Evolutionary conservation across 2,113 vertebrate species (phyloP), one percentile per base, ranked within the genome.

Genomic region (Sylvia atricapilla): DNA sequence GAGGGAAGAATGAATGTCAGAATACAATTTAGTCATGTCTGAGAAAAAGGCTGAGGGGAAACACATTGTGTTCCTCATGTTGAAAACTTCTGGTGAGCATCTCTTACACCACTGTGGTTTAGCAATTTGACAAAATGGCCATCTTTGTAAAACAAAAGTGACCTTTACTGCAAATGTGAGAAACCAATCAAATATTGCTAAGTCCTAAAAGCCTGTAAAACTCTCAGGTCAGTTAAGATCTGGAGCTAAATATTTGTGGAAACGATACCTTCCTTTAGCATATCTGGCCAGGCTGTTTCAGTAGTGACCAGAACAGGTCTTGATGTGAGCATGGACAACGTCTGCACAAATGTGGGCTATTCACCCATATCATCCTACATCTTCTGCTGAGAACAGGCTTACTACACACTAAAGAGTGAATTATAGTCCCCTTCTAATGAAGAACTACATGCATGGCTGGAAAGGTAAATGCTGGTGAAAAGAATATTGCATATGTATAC

Each of bases 251-350:
- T 35, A 37, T 60, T 90, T 59, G 66, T 79, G 53, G 60, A 92
- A 87, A 50, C 22, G 0, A 21, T 55, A 28, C 10, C 9, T 87
- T 73, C 16, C 27, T 63, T 30, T 73, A 79, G 33, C 5, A 46
- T 10, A 10, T 25, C 49, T 66, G 49, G 21, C 24, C 50, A 60
- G 23, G 8, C 2, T 50, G 30, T 21, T 60, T 87, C 69, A 56
- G 28, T 11, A 18, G 41, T 52, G 63, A 84, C 10, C 11, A 56
- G 31, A 73, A 33, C 0, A 2, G 17, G 10, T 50, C 25, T n/a
- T 3, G 0, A 0, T 28, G 23, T 7, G 9, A 60, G 5, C 1
- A 0, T 30, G 44, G 43, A 12, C 43, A 72, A 7, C 11, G 15
- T 37, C 25, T 76, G 35, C 41, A 24, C 17, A 66, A 37, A 14